These are phyloP conservation scores for Andrena dorsata DNA, from an alignment of 2,888 invertebrate species.

Conservation along the genomic window DNA sequence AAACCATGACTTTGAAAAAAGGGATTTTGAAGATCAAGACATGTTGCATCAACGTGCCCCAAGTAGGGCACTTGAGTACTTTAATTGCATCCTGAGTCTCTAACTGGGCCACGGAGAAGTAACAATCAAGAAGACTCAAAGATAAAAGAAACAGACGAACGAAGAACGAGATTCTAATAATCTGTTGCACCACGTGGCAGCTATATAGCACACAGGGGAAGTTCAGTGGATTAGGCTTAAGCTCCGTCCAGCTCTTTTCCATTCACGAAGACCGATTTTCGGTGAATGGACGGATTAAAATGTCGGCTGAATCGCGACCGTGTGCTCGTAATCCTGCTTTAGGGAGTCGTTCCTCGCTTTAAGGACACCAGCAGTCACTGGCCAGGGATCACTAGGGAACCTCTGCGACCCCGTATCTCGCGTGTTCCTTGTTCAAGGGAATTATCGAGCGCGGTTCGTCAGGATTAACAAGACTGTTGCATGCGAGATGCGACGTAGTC, in stretches of 20 bases:
- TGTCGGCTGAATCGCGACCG: constrained; percentile 5
- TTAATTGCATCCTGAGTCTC: too few relatives aligned
- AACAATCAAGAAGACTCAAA: neutral
- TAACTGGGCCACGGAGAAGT: too few relatives aligned
- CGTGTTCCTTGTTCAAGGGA: neutral
- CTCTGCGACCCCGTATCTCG: constrained; percentile 6
- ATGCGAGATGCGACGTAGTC: constrained; percentile 33
- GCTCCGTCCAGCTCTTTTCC: constrained; percentile 14
- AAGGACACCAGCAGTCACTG: constrained; percentile 12
- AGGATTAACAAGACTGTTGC: constrained; percentile 36
- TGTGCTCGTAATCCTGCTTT: constrained; percentile 37
- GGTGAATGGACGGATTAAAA: constrained; percentile 37
- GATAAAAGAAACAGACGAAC: neutral
- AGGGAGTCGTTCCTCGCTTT: constrained; percentile 13
- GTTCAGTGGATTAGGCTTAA: constrained; percentile 21
- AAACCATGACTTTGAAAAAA: too few relatives aligned
- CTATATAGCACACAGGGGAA: neutral
- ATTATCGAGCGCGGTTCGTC: constrained; percentile 27
- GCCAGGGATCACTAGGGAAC: neutral
- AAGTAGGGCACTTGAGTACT: too few relatives aligned
- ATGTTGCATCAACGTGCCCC: too few relatives aligned
- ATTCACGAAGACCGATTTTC: constrained; percentile 24
- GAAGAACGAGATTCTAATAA: neutral
- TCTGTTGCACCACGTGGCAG: constrained; percentile 20
- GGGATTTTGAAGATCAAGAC: too few relatives aligned